phyloP scores from a whole-genome alignment of 2,797 vertebrate species.

The Eleutherodactylus coqui region DNA sequence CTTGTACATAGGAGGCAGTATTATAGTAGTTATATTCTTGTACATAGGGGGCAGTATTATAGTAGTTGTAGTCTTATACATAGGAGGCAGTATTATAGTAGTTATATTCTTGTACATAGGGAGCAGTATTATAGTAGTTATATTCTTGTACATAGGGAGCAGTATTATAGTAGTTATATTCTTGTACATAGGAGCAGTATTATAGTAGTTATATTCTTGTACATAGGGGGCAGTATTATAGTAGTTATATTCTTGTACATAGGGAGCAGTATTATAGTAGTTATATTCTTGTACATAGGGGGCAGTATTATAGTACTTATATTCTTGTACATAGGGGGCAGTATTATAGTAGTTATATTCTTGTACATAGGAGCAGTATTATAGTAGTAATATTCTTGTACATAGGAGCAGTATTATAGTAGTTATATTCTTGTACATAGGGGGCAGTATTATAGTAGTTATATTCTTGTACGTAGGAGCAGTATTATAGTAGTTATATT shows the following conservation, averaged over 20 bases:
- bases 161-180: conserved; percentile 13
- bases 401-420: neutral
- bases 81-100: neutral
- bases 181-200: neutral
- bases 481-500: conserved; percentile 14
- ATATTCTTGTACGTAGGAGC: neutral
- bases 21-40: too few relatives aligned
- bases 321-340: neutral
- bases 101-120: conserved; percentile 5
- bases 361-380: neutral
- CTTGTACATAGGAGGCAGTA: neutral
- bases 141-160: conserved; percentile 6
- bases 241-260: neutral
- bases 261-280: neutral
- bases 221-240: neutral
- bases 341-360: neutral
- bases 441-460: neutral
- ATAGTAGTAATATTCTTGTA: conserved; percentile 10
- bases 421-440: neutral
- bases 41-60: conserved; percentile 8
- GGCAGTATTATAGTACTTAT: neutral
- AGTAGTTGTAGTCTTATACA: neutral
- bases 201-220: conserved; percentile 3
- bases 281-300: conserved; percentile 9
- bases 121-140: neutral